Percentiles rank a stretch among this genome's conserved stretches.
Conservation (phyloP, 2,888 invertebrate species). For the Drosophila robusta region DNA sequence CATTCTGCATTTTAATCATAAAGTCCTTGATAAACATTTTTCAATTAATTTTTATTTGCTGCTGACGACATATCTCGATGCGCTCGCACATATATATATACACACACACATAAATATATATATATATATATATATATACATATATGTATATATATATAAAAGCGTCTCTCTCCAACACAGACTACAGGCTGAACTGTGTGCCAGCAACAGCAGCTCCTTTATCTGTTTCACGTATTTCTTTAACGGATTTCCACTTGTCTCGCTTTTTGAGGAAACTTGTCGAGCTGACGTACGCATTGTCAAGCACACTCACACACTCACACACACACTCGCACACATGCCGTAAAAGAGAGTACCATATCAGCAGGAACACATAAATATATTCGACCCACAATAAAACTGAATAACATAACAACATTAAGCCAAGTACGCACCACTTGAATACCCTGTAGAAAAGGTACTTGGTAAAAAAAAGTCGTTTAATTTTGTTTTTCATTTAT, state of each 20-base stretch:
- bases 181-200: constrained; percentile 16
- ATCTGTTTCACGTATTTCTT: constrained; percentile 75
- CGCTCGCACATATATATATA: constrained; percentile 20
- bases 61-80: constrained; percentile 74
- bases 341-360: constrained; percentile 11
- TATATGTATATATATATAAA: too few species aligned
- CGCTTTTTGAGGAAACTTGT: constrained; percentile 72
- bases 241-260: constrained; percentile 80
- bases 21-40: constrained; percentile 81
- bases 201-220: constrained; percentile 53
- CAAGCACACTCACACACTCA: constrained; percentile 41
- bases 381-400: constrained; percentile 32
- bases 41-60: constrained; percentile 81
- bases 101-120: constrained; percentile 1
- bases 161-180: background rate
- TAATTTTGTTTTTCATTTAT: background rate
- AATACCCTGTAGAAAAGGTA: constrained; percentile 24
- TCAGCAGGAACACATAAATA: constrained; percentile 54
- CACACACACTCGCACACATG: constrained; percentile 6
- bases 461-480: background rate
- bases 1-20: constrained; percentile 66
- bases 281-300: constrained; percentile 64
- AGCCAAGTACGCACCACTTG: constrained; percentile 15
- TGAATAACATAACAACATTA: constrained; percentile 23
- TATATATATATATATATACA: too few species aligned